A percentile compares a stretch with the other conserved stretches of the same genome.
Evolutionary conservation across 2,888 invertebrate genomes (phyloP).

Genomic region (Escarpia spicata): DNA sequence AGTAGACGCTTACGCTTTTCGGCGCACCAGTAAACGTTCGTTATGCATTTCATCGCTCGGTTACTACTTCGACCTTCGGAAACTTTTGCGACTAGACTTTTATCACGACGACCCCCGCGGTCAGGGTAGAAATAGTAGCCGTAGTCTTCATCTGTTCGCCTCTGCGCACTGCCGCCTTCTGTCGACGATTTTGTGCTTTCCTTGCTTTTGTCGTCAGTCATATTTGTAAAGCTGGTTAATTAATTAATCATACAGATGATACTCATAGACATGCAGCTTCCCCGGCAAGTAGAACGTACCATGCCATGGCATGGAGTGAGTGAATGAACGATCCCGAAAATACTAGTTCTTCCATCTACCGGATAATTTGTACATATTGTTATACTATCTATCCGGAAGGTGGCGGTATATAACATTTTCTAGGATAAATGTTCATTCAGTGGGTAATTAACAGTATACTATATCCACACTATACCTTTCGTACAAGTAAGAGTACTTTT

Average conservation of each 20-base stretch:
- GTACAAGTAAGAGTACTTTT: no score
- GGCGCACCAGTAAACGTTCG: slow-evolving; percentile 79
- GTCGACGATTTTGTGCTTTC: neutral
- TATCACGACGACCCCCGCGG: slow-evolving; percentile 34
- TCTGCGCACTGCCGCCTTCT: neutral
- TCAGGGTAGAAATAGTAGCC: slow-evolving; percentile 45
- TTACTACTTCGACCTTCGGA: slow-evolving; percentile 37
- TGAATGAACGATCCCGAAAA: neutral
- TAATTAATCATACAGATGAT: slow-evolving; percentile 13
- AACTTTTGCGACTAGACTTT: slow-evolving; percentile 32
- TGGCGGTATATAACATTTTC: neutral
- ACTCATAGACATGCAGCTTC: neutral
- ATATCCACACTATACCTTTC: neutral
- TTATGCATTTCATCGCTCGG: slow-evolving; percentile 76
- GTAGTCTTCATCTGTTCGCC: slow-evolving; percentile 40
- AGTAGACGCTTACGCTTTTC: slow-evolving; percentile 69
- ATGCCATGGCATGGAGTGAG: neutral
- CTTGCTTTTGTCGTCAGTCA: neutral
- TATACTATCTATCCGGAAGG: neutral
- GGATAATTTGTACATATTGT: neutral
- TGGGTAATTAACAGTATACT: neutral
- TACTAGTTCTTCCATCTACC: neutral
- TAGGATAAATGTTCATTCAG: neutral
- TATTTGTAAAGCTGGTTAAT: neutral
- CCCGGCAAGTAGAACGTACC: no score